These are phyloP conservation scores for Muschampia plurimacula DNA, from an alignment of 2,888 invertebrate species.

Conservation along the genomic window DNA sequence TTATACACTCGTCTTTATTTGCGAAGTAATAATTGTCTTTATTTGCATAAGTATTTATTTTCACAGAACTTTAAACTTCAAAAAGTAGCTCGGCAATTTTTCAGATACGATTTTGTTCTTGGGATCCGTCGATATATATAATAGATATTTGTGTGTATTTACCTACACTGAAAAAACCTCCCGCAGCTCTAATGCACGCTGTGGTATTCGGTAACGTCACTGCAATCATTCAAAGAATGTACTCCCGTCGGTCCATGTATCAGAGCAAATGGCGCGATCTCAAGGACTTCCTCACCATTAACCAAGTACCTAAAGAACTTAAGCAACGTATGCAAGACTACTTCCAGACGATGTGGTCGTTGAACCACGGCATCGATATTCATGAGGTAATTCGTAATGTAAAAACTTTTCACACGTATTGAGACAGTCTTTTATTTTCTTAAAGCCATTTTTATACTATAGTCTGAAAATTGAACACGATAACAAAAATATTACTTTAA, in stretches of 20 bases:
- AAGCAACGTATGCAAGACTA: slow-evolving; percentile 98
- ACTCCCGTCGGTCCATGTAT: slow-evolving; percentile 96
- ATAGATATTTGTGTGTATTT: slow-evolving; percentile 38
- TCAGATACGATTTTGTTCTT: no score
- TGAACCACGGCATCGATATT: slow-evolving; percentile 98
- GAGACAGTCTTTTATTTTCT: not conserved
- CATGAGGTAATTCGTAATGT: slow-evolving; percentile 89
- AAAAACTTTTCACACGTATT: not conserved
- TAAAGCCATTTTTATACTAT: not conserved
- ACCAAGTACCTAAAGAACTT: slow-evolving; percentile 97
- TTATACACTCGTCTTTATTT: no score
- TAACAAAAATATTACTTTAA: no score
- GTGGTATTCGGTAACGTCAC: slow-evolving; percentile 99
- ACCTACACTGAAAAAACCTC: slow-evolving; percentile 10
- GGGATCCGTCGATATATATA: no score
- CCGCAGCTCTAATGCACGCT: slow-evolving; percentile 97
- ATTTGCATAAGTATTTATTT: no score
- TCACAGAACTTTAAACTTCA: no score
- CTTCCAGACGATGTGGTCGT: slow-evolving; percentile 99
- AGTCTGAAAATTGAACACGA: no score
- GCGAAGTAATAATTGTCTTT: no score
- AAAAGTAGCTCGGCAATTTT: no score
- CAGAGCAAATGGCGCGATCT: slow-evolving; percentile 98
- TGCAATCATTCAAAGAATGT: slow-evolving; percentile 98
- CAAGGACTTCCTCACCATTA: slow-evolving; percentile 97